Evolutionary conservation across 2,888 invertebrate species (phyloP).

Genomic region (Theristus sp.): DNA sequence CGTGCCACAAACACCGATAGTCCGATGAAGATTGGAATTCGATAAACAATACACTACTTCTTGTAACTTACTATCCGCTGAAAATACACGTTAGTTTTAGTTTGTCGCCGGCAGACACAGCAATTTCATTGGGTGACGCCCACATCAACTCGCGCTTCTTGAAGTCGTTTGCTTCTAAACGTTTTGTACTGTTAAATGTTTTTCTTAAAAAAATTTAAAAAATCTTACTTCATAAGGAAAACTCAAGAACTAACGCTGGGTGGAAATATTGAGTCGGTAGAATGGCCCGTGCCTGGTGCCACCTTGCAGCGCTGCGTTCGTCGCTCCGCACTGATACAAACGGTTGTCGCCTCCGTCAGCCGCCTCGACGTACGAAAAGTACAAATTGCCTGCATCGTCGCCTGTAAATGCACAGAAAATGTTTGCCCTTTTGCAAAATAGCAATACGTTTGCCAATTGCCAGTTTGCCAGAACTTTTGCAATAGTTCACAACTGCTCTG

Average conservation of each 20-base stretch:
- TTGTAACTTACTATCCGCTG: slow-evolving; percentile 48
- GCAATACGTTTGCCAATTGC: no score
- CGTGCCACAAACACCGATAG: no score
- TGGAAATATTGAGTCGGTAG: slow-evolving; percentile 50
- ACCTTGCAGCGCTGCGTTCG: slow-evolving; percentile 62
- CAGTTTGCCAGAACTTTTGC: no score
- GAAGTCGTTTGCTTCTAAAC: neutral
- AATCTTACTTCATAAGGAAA: neutral
- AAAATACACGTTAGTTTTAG: slow-evolving; percentile 66
- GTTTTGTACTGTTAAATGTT: no score
- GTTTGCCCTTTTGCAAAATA: no score
- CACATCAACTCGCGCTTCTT: slow-evolving; percentile 8
- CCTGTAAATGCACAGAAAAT: no score
- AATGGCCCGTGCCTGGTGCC: slow-evolving; percentile 77
- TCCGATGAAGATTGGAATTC: no score
- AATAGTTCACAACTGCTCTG: no score
- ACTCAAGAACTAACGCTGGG: neutral
- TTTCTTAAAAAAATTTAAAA: no score
- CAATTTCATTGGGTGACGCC: slow-evolving; percentile 14
- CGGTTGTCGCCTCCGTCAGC: slow-evolving; percentile 61
- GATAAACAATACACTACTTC: no score
- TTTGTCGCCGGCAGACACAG: slow-evolving; percentile 18
- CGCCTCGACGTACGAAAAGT: slow-evolving; percentile 78
- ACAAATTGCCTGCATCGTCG: slow-evolving; percentile 87
- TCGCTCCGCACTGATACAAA: slow-evolving; percentile 80